A percentile compares a stretch with the other conserved stretches of the same genome.
These are phyloP conservation scores for Phalacrocorax aristotelis DNA, from an alignment of 2,113 vertebrate species.

Conservation along the genomic window DNA sequence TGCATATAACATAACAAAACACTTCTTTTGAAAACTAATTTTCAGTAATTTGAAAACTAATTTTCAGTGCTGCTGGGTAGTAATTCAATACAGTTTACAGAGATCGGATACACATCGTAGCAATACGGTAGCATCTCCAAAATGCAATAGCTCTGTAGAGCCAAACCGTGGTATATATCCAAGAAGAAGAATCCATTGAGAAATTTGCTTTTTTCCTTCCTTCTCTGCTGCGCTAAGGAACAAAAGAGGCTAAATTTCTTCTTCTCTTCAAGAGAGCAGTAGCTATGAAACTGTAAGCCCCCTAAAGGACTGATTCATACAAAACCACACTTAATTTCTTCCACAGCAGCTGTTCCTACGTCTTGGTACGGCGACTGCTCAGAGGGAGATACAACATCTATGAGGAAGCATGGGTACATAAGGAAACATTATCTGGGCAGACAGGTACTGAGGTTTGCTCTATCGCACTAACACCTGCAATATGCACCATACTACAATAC, in stretches of 20 bases:
- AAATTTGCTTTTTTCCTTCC: background rate
- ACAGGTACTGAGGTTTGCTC: background rate
- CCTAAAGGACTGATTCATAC: background rate
- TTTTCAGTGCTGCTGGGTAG: background rate
- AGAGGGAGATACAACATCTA: background rate
- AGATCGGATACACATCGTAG: background rate
- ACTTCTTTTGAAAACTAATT: background rate
- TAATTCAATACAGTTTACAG: background rate
- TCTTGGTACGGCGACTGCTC: background rate
- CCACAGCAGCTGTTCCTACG: background rate
- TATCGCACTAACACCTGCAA: background rate
- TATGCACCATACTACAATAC: fast-evolving
- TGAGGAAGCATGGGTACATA: background rate
- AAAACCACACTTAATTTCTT: background rate
- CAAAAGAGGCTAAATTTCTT: background rate
- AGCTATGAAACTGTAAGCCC: background rate
- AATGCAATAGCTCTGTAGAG: background rate
- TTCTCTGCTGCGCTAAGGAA: background rate
- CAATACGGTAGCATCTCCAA: background rate
- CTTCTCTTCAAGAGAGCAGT: background rate
- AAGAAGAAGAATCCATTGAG: background rate
- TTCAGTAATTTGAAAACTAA: background rate
- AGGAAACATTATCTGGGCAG: background rate
- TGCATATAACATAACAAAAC: background rate
- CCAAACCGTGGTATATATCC: background rate